Conservation (phyloP, 35 echinoderm and acorn worm species). For the Heliocidaris erythrogramma region DNA sequence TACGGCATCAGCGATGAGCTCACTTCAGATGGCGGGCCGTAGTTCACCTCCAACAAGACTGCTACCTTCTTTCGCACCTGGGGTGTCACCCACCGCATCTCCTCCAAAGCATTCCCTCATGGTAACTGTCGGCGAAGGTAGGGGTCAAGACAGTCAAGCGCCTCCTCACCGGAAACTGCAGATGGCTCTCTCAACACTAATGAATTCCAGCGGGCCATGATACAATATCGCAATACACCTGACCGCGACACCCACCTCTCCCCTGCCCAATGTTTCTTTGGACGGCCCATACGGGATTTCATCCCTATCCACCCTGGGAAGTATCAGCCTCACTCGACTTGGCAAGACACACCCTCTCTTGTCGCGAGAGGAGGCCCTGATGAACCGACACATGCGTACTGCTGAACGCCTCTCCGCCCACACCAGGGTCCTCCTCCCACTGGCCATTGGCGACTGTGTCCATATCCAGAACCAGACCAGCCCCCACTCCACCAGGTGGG, state of each 20-base stretch:
- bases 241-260: neutral
- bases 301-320: constrained; percentile 47
- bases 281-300: constrained; percentile 55
- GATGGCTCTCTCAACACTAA: too few species aligned
- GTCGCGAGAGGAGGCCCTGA: constrained; percentile 45
- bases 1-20: constrained; percentile 54
- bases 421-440: neutral
- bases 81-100: constrained; percentile 55
- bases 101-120: constrained; percentile 49
- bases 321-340: constrained; percentile 51
- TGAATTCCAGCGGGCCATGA: too few species aligned
- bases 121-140: constrained; percentile 49
- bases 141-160: constrained; percentile 62
- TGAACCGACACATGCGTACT: constrained; percentile 30
- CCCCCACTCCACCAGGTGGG: neutral
- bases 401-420: constrained; percentile 21
- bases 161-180: constrained; percentile 44
- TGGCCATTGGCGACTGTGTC: neutral
- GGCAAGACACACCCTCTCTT: constrained; percentile 32
- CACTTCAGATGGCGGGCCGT: constrained; percentile 41
- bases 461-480: too few species aligned
- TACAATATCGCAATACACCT: too few species aligned
- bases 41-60: constrained; percentile 12
- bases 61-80: constrained; percentile 15
- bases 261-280: constrained; percentile 45